Percentiles rank a stretch among this genome's conserved stretches.
Conservation (phyloP, 2,888 invertebrate species). For the Julus scandinavius region DNA sequence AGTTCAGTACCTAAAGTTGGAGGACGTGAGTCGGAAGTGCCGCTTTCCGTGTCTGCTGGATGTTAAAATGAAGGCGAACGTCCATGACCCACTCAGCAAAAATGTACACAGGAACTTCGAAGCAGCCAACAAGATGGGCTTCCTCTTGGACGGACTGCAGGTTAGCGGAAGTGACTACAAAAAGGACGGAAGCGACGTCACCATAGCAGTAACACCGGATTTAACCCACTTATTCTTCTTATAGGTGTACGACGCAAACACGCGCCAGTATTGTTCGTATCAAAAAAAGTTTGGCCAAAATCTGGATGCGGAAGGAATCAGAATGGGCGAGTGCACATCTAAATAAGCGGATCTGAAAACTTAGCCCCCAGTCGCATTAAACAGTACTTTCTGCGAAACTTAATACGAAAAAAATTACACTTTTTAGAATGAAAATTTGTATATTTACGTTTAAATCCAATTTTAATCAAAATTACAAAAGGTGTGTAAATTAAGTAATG, state of each 20-base stretch:
- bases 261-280: conserved; percentile 47
- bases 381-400: too few relatives aligned
- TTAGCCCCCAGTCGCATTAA: too few relatives aligned
- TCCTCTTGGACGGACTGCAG: conserved; percentile 54
- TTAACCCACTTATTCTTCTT: not conserved
- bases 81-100: conserved; percentile 52
- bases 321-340: not conserved
- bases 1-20: conserved; percentile 53
- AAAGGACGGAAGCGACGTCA: not conserved
- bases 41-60: conserved; percentile 53
- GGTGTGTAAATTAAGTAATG: too few relatives aligned
- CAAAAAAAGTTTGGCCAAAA: conserved; percentile 48
- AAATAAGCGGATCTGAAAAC: too few relatives aligned
- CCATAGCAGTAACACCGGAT: not conserved
- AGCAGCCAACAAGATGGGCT: conserved; percentile 48
- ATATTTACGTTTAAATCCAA: too few relatives aligned
- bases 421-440: too few relatives aligned
- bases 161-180: conserved; percentile 12
- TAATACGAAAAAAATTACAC: too few relatives aligned
- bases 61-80: conserved; percentile 55
- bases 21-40: conserved; percentile 49
- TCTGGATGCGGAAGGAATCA: conserved; percentile 41
- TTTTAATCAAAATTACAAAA: too few relatives aligned
- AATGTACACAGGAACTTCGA: conserved; percentile 44
- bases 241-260: conserved; percentile 52